Conservation (phyloP, 2,888 invertebrate genomes). For the Conops quadrifasciatus region DNA sequence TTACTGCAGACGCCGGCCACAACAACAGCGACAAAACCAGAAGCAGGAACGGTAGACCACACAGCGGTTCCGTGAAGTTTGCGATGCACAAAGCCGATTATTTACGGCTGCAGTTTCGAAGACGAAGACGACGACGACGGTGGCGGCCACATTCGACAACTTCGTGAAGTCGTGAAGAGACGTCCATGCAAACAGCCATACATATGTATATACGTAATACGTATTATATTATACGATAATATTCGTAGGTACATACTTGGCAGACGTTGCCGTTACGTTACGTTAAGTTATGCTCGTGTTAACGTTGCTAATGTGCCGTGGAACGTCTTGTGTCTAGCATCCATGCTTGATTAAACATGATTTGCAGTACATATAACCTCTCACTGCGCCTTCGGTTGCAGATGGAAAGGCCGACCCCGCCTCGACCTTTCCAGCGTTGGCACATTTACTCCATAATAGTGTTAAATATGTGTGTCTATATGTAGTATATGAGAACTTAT, state of each 20-base stretch:
- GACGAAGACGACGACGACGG: neutral
- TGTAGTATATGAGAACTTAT: no score
- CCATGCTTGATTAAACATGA: neutral
- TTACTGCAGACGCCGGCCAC: no score
- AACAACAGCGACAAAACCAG: neutral
- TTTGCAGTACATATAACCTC: neutral
- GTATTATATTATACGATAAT: no score
- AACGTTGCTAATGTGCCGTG: conserved; percentile 4
- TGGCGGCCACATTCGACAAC: neutral
- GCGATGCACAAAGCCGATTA: conserved; percentile 2
- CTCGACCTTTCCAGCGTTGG: no score
- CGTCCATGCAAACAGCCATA: no score
- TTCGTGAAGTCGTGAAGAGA: neutral
- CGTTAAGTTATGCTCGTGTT: neutral
- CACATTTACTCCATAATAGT: no score
- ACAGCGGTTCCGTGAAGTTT: neutral
- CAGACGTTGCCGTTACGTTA: neutral
- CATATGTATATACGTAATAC: no score
- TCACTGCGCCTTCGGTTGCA: neutral
- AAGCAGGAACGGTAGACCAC: neutral
- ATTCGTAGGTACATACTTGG: neutral
- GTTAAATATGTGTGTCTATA: no score
- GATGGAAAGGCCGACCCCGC: no score
- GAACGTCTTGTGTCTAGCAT: neutral
- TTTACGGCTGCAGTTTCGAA: neutral